Percentiles rank a stretch among this genome's conserved stretches.
phyloP scores from a whole-genome alignment of 2,797 vertebrate genomes.

The Pachyuromys duprasi region DNA sequence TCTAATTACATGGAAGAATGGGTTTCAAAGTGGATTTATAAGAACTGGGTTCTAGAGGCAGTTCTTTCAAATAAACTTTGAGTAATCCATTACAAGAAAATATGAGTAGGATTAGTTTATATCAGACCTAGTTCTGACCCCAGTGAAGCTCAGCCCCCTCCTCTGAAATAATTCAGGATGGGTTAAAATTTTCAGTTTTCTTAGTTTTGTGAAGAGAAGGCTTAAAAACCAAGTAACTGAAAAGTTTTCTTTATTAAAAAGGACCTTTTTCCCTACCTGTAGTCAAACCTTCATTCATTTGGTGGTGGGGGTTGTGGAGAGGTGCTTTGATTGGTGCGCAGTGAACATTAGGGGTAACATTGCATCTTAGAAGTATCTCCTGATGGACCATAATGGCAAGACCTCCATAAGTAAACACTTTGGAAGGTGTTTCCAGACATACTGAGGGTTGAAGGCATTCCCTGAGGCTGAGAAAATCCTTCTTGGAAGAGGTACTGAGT shows the following conservation, averaged over 20 bases:
- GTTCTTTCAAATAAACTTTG: slow-evolving; percentile 56
- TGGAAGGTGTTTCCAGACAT: neutral
- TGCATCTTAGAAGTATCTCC: neutral
- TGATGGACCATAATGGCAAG: neutral
- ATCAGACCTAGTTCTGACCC: neutral
- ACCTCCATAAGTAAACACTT: neutral
- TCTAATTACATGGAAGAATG: slow-evolving; percentile 66
- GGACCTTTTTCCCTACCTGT: neutral
- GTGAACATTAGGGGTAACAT: neutral
- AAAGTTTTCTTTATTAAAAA: slow-evolving; percentile 39
- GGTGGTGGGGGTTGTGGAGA: too few species aligned
- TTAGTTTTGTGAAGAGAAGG: neutral
- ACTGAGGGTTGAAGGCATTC: neutral
- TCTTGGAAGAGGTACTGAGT: neutral
- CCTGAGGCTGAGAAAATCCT: neutral
- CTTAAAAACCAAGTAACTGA: slow-evolving; percentile 8
- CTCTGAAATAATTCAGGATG: neutral
- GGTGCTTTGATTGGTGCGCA: neutral
- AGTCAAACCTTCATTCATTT: neutral
- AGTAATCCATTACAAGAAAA: slow-evolving; percentile 44
- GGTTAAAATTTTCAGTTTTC: slow-evolving; percentile 15
- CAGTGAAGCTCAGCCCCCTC: neutral
- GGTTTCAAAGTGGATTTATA: slow-evolving; percentile 63
- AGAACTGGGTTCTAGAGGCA: slow-evolving; percentile 52
- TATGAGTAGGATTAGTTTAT: slow-evolving; percentile 28